These are phyloP conservation scores for Cyphomyrus plagiostoma DNA, from an alignment of 2,113 vertebrate species.

Conservation along the genomic window DNA sequence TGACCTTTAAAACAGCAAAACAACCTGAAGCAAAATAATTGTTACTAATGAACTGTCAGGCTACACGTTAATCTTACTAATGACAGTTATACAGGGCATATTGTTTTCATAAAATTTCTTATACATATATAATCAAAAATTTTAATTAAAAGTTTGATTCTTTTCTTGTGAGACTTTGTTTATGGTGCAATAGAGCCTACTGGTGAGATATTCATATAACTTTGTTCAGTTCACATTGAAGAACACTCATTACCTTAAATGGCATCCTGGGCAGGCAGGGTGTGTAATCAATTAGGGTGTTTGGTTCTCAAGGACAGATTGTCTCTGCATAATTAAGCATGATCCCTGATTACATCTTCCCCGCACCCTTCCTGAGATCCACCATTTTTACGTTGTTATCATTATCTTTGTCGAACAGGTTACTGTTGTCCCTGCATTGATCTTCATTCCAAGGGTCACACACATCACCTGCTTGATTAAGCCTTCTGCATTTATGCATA, in stretches of 20 bases:
- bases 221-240: slow-evolving; percentile 15
- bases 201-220: neutral
- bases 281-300: slow-evolving; percentile 26
- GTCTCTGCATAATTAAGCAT: slow-evolving; percentile 33
- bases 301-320: slow-evolving; percentile 32
- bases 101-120: neutral
- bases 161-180: neutral
- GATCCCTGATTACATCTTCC: slow-evolving; percentile 25
- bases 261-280: slow-evolving; percentile 18
- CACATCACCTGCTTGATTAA: slow-evolving; percentile 27
- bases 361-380: neutral
- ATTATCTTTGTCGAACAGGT: neutral
- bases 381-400: slow-evolving; percentile 9
- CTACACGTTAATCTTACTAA: neutral
- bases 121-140: neutral
- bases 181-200: neutral
- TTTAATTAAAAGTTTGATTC: slow-evolving; percentile 1
- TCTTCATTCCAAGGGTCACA: slow-evolving; percentile 28
- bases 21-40: neutral
- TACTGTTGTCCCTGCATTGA: slow-evolving; percentile 22
- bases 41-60: neutral
- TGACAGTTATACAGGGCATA: neutral
- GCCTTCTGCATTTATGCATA: slow-evolving; percentile 15
- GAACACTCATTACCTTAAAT: slow-evolving; percentile 17
- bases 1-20: slow-evolving; percentile 7